These are phyloP conservation scores for Chromis chromis DNA, from an alignment of 2,797 vertebrate species.

Conservation along the genomic window DNA sequence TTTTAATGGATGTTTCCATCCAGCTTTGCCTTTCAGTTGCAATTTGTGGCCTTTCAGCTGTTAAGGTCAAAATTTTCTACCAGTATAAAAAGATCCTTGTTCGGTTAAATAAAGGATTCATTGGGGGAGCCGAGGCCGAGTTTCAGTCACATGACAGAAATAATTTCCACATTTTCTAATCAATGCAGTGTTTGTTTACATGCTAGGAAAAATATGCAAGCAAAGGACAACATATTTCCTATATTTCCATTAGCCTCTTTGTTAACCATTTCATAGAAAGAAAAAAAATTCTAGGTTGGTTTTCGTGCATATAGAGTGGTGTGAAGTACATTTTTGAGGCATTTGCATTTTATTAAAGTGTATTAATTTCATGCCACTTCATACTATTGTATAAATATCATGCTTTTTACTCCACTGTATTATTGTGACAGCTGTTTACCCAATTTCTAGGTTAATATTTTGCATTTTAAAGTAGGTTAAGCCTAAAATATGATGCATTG, in stretches of 20 bases:
- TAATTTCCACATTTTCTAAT: slow-evolving; percentile 1
- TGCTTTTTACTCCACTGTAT: neutral
- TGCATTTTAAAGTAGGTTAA: neutral
- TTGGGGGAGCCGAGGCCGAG: neutral
- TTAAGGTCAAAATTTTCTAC: neutral
- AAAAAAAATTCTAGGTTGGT: too few species aligned
- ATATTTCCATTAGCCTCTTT: too few species aligned
- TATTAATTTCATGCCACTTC: too few species aligned
- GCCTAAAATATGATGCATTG: neutral
- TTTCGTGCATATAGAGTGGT: neutral
- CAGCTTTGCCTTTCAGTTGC: neutral
- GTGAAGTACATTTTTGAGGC: neutral
- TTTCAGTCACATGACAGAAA: neutral
- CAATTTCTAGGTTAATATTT: neutral
- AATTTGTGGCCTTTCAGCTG: neutral
- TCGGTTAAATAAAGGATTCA: neutral
- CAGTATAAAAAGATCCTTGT: neutral
- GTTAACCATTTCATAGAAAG: too few species aligned
- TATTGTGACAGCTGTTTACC: neutral
- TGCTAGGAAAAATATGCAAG: too few species aligned
- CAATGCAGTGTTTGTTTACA: neutral
- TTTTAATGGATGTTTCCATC: neutral
- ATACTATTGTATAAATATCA: neutral
- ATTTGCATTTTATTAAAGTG: neutral
- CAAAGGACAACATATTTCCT: neutral